These are phyloP conservation scores for Pseudoips prasinana DNA, from an alignment of 2,888 invertebrate species.

Conservation along the genomic window DNA sequence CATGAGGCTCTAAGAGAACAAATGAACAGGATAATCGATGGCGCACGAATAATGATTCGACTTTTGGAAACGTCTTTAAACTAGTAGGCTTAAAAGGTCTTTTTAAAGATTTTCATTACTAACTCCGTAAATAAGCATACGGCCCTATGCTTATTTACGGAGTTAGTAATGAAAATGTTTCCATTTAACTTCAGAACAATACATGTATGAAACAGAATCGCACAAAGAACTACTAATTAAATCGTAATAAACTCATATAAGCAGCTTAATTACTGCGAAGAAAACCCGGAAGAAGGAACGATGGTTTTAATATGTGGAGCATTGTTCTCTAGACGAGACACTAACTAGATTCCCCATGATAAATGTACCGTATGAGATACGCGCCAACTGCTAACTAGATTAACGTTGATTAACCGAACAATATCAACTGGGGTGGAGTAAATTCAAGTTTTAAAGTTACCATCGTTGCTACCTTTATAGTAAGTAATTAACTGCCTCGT, in stretches of 20 bases:
- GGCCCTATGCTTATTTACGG: too few species aligned
- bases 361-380: slow-evolving; percentile 38
- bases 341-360: slow-evolving; percentile 44
- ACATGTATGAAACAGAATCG: slow-evolving; percentile 14
- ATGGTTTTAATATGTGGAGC: slow-evolving; percentile 21
- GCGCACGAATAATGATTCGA: too few species aligned
- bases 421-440: slow-evolving; percentile 52
- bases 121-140: too few species aligned
- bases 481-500: too few species aligned
- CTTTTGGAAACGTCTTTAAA: too few species aligned
- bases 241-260: too few species aligned
- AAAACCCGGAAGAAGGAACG: slow-evolving; percentile 7
- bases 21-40: too few species aligned
- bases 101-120: too few species aligned
- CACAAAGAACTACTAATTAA: slow-evolving; percentile 11
- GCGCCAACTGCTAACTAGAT: slow-evolving; percentile 44
- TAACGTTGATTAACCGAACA: slow-evolving; percentile 57
- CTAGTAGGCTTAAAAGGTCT: too few species aligned
- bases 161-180: too few species aligned
- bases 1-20: too few species aligned
- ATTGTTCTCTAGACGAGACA: slow-evolving; percentile 28
- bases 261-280: not conserved
- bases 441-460: slow-evolving; percentile 52
- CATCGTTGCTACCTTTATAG: not conserved
- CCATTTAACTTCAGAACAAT: too few species aligned